phyloP scores from a whole-genome alignment of 1,140 invertebrate genomes.

The Caenorhabditis tropicalis region DNA sequence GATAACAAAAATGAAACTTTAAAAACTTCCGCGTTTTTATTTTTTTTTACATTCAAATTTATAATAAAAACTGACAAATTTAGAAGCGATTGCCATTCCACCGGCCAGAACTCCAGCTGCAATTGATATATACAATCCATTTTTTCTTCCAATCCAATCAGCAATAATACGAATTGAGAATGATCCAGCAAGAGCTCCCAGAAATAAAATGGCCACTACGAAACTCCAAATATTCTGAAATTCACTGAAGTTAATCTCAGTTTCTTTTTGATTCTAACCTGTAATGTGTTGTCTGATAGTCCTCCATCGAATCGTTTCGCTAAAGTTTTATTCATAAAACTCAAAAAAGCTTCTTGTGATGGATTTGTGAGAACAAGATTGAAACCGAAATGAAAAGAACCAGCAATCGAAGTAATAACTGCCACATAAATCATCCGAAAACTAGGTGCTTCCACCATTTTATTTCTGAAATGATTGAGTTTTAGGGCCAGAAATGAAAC shows the following conservation, averaged over 20 bases:
- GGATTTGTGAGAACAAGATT: conserved; percentile 66
- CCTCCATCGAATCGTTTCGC: conserved; percentile 53
- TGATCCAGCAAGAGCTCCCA: conserved; percentile 66
- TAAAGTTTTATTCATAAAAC: conserved; percentile 62
- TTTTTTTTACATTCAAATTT: too few species aligned
- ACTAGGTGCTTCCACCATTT: conserved; percentile 41
- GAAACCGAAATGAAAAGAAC: conserved; percentile 70
- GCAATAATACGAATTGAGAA: conserved; percentile 61
- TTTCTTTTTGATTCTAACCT: conserved; percentile 45
- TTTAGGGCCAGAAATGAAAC: not conserved
- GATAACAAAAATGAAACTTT: too few species aligned
- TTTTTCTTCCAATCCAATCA: conserved; percentile 62
- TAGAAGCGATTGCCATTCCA: conserved; percentile 57
- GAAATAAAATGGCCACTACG: conserved; percentile 65
- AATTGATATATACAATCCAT: conserved; percentile 63
- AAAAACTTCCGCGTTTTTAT: too few species aligned
- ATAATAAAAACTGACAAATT: conserved; percentile 62
- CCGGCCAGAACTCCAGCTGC: conserved; percentile 53
- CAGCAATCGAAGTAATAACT: conserved; percentile 62
- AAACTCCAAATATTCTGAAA: conserved; percentile 67
- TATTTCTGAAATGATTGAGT: not conserved
- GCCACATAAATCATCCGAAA: conserved; percentile 54
- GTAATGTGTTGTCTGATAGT: conserved; percentile 44
- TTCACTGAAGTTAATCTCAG: not conserved
- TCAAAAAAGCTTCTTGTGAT: conserved; percentile 63